Evolutionary conservation across 2,113 vertebrate species (phyloP), one percentile per base, ranked within the genome.

Genomic region (Xenopus laevis): DNA sequence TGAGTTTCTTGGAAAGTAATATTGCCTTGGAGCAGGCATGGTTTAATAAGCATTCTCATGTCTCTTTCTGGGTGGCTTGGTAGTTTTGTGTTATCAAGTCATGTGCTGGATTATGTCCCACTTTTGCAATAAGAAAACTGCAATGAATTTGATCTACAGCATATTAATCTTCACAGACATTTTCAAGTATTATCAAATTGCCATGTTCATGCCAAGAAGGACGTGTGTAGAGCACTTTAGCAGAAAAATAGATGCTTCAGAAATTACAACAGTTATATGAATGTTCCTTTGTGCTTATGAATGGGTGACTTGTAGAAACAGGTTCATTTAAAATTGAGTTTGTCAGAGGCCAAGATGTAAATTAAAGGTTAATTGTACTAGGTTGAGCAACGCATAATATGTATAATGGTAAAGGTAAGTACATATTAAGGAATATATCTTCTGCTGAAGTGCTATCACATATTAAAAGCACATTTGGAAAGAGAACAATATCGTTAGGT

Each of bases 311-410:
- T 55, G 53, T 55, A 55, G 53, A 55, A 55, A 55, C 53, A 55
- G 53, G 53, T 55, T 55, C 53, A 55, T n/a, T 55, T 55, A 55
- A 55, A n/a, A n/a, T n/a, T 55, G 53, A 18, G 53, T 18, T 55
- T 55, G 8, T n/a, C 17, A 55, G 17, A 55, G 53, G 17, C 17
- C 17, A 55, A 55, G 53, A 55, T 55, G 53, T 55, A 55, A 16
- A 55, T 55, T 55, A 55, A 55, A 50, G 47, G 47, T 50, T 50
- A 50, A 50, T 50, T 13, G 15, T 50, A 50, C 47, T 16, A 13
- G 11, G 47, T 50, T 50, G 47, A 12, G 47, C 47, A 50, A 50
- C 11, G 15, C 47, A 50, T 50, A 10, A 50, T 50, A 7, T 16
- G 47, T 13, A 50, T 16, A 50, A 13, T 50, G 4, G 12, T 3